Conservation (phyloP, 2,888 invertebrate species). For the Ophion ellenae region DNA sequence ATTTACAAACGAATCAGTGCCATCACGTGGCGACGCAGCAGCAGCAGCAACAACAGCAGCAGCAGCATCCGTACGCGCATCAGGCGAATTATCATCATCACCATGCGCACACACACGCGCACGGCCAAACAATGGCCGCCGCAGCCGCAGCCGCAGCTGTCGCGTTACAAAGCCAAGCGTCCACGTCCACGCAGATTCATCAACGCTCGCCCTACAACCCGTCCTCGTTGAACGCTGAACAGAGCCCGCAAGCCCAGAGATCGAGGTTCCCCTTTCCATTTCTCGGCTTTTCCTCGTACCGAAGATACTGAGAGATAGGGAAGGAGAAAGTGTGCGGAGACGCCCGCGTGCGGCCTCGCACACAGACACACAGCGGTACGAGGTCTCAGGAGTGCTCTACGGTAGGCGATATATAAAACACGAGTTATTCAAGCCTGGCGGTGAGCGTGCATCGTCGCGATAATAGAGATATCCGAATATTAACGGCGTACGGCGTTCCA, state of each 20-base stretch:
- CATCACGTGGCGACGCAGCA: slow-evolving; percentile 72
- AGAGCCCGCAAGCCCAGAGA: slow-evolving; percentile 73
- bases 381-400: slow-evolving; percentile 3
- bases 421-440: slow-evolving; percentile 69
- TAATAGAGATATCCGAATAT: slow-evolving; percentile 34
- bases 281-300: slow-evolving; percentile 79
- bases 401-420: slow-evolving; percentile 62
- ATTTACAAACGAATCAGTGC: slow-evolving; percentile 78
- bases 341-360: too few relatives aligned
- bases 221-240: slow-evolving; percentile 64
- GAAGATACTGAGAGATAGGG: slow-evolving; percentile 76
- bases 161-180: slow-evolving; percentile 76
- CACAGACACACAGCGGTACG: neutral
- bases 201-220: slow-evolving; percentile 66
- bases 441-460: slow-evolving; percentile 66
- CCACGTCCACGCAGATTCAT: slow-evolving; percentile 68
- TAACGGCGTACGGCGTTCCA: slow-evolving; percentile 13
- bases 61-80: slow-evolving; percentile 60
- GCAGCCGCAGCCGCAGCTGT: neutral
- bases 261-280: slow-evolving; percentile 81
- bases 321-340: neutral
- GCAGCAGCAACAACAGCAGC: slow-evolving; percentile 71
- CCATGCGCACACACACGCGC: slow-evolving; percentile 75
- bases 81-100: slow-evolving; percentile 70
- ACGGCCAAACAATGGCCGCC: slow-evolving; percentile 75